phyloP scores from a whole-genome alignment of 2,888 invertebrate species.

The Heliconius ethilla region DNA sequence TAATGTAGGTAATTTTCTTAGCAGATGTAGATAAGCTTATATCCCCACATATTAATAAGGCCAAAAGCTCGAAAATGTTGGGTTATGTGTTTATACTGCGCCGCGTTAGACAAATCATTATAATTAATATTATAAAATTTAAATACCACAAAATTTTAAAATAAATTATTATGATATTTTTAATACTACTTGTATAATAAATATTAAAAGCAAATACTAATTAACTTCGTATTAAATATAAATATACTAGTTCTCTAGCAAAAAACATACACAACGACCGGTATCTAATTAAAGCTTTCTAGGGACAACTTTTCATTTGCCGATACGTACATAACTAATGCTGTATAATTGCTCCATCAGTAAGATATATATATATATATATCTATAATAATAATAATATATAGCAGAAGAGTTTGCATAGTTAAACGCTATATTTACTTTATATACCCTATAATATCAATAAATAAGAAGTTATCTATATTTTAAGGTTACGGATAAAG shows the following conservation, averaged over 20 bases:
- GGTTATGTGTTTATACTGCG: too few species aligned
- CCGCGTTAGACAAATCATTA: too few species aligned
- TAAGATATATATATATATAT: not conserved
- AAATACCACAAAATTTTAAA: not conserved
- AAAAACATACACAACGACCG: not conserved
- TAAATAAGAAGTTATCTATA: too few species aligned
- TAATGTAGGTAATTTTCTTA: not conserved
- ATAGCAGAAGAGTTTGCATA: not conserved
- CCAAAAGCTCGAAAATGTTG: too few species aligned
- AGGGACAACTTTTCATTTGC: slow-evolving; percentile 12
- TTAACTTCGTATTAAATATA: not conserved
- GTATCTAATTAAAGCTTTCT: slow-evolving; percentile 15
- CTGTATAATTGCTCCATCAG: slow-evolving; percentile 3
- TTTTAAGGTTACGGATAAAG: too few species aligned
- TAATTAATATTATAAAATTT: not conserved
- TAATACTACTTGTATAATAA: not conserved
- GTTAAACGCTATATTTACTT: too few species aligned
- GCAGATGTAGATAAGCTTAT: not conserved
- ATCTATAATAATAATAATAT: too few species aligned
- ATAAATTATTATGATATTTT: not conserved
- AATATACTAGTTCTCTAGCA: not conserved
- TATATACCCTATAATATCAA: too few species aligned
- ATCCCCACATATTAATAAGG: too few species aligned
- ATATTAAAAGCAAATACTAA: not conserved
- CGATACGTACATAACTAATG: slow-evolving; percentile 15